Conservation (phyloP, 2,113 vertebrate species). For the Lethenteron reissneri region DNA sequence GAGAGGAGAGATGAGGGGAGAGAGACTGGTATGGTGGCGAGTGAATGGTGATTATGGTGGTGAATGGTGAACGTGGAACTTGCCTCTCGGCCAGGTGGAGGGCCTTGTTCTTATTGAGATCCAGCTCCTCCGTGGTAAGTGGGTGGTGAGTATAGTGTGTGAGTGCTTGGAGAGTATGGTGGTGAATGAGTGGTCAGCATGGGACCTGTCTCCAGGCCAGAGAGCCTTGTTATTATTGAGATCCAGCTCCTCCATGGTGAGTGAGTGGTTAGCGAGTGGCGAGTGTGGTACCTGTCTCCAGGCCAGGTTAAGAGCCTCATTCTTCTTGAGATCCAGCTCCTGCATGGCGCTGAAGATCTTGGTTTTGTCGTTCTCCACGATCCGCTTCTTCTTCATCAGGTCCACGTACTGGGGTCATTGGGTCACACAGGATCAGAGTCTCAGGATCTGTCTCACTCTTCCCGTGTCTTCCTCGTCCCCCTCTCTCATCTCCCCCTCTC, state of each 20-base stretch:
- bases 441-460: no score
- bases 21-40: neutral
- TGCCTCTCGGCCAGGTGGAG: slow-evolving; percentile 73
- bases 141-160: slow-evolving; percentile 34
- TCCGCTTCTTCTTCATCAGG: slow-evolving; percentile 63
- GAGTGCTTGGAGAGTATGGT: neutral
- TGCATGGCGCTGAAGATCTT: slow-evolving; percentile 65
- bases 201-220: slow-evolving; percentile 82
- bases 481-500: no score
- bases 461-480: no score
- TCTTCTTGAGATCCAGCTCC: slow-evolving; percentile 78
- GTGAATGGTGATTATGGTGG: neutral
- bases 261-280: slow-evolving; percentile 36
- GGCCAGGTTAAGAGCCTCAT: slow-evolving; percentile 48
- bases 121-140: slow-evolving; percentile 57
- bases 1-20: neutral
- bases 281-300: slow-evolving; percentile 56
- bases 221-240: slow-evolving; percentile 64
- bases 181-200: no score
- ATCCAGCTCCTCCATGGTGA: slow-evolving; percentile 64
- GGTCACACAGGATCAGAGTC: no score
- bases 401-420: slow-evolving; percentile 48
- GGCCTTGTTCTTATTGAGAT: slow-evolving; percentile 63
- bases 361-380: slow-evolving; percentile 69
- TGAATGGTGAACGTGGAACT: slow-evolving; percentile 20